These are phyloP conservation scores for Drosophila simulans DNA, from an alignment of 1,140 invertebrate genomes.

Conservation along the genomic window DNA sequence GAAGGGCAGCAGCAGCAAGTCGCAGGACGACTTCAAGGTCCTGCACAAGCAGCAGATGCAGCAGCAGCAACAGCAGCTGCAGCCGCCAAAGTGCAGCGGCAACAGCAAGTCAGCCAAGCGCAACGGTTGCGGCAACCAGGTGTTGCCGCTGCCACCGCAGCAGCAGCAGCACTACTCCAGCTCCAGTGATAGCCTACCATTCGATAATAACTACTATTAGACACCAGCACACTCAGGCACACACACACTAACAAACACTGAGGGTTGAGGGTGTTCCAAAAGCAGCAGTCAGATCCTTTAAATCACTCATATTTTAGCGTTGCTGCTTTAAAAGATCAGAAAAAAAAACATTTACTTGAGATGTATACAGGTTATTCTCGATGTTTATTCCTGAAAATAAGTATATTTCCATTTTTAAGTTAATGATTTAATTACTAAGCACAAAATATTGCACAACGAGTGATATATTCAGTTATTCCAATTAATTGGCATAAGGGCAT, in stretches of 20 bases:
- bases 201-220: slow-evolving; percentile 84
- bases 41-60: slow-evolving; percentile 63
- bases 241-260: slow-evolving; percentile 17
- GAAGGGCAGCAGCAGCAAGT: slow-evolving; percentile 68
- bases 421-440: too few relatives aligned
- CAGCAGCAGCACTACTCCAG: slow-evolving; percentile 71
- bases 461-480: background rate
- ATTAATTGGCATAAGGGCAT: background rate
- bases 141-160: slow-evolving; percentile 52
- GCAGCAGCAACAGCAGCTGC: slow-evolving; percentile 37
- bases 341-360: too few relatives aligned
- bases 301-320: background rate
- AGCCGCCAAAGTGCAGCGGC: slow-evolving; percentile 41
- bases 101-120: slow-evolving; percentile 50
- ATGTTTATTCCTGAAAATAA: too few relatives aligned
- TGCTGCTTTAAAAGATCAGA: too few relatives aligned
- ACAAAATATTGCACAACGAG: too few relatives aligned
- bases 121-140: slow-evolving; percentile 57
- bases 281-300: background rate
- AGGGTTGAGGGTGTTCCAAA: slow-evolving; percentile 15
- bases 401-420: too few relatives aligned
- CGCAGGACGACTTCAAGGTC: slow-evolving; percentile 72
- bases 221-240: slow-evolving; percentile 18
- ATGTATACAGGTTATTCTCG: too few relatives aligned
- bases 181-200: slow-evolving; percentile 82